Percentiles rank a stretch among this genome's conserved stretches.
phyloP scores from a whole-genome alignment of 2,797 vertebrate genomes.

The Crax fasciolata region DNA sequence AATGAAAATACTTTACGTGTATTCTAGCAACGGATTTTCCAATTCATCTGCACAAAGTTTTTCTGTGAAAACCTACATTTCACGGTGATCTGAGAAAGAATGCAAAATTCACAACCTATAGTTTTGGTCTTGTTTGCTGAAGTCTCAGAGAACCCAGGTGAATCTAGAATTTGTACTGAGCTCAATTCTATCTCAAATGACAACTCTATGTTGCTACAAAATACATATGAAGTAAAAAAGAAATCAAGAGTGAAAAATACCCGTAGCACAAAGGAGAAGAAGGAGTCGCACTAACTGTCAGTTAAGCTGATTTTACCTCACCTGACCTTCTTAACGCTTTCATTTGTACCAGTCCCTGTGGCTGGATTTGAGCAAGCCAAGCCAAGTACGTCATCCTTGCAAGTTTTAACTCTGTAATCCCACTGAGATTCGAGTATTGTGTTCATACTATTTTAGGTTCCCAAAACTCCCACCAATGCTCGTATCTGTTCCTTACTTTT shows the following conservation, averaged over 20 bases:
- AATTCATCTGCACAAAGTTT: background rate
- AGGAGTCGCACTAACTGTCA: background rate
- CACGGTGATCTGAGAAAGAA: background rate
- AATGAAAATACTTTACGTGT: background rate
- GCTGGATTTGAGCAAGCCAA: background rate
- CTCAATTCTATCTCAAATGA: background rate
- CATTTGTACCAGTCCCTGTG: background rate
- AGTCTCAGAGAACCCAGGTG: background rate
- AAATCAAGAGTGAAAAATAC: background rate
- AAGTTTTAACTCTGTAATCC: background rate
- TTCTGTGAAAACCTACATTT: background rate
- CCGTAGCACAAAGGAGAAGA: background rate
- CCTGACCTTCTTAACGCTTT: background rate
- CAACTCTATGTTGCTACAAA: background rate
- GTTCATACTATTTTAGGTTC: background rate
- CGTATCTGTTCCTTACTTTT: background rate
- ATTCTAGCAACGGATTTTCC: background rate
- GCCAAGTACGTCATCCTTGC: background rate
- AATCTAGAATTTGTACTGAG: background rate
- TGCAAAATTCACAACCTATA: background rate
- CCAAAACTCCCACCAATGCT: background rate
- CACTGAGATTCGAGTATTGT: fast-evolving
- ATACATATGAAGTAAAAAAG: conserved; percentile 5
- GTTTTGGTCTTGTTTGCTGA: background rate
- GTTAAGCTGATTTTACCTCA: background rate